phyloP scores from a whole-genome alignment of 2,113 vertebrate genomes.

The Zapornia atra region DNA sequence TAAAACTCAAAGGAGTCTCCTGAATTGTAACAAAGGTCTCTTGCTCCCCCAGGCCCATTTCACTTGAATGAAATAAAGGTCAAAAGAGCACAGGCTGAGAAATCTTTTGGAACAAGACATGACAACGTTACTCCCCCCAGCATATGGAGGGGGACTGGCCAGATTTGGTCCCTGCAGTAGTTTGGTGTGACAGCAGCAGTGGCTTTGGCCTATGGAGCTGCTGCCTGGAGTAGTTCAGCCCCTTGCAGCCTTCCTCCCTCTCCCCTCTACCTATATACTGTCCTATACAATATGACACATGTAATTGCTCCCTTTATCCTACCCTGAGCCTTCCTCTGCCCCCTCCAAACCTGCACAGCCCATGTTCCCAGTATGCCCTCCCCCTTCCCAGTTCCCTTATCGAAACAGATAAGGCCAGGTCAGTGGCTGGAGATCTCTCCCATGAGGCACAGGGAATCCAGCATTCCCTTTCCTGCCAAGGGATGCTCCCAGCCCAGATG shows the following conservation, averaged over 20 bases:
- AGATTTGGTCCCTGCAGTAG: not conserved
- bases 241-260: not conserved
- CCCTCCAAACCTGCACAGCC: not conserved
- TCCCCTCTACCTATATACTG: not conserved
- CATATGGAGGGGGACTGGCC: not conserved
- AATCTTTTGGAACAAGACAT: not conserved
- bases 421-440: not conserved
- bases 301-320: not conserved
- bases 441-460: no score
- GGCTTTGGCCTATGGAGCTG: not conserved
- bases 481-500: not conserved
- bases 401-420: not conserved
- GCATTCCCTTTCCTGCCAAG: not conserved
- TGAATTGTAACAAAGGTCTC: not conserved
- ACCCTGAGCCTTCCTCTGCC: not conserved
- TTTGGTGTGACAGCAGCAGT: not conserved
- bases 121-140: not conserved
- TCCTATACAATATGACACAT: fast-evolving
- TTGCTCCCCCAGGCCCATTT: not conserved
- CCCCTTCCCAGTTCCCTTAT: not conserved
- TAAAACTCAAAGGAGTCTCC: not conserved
- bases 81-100: not conserved
- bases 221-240: not conserved
- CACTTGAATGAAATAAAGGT: not conserved
- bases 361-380: not conserved